A percentile compares a stretch with the other conserved stretches of the same genome.
Evolutionary conservation across 2,113 vertebrate genomes (phyloP).

Genomic region (Chaenocephalus aceratus): DNA sequence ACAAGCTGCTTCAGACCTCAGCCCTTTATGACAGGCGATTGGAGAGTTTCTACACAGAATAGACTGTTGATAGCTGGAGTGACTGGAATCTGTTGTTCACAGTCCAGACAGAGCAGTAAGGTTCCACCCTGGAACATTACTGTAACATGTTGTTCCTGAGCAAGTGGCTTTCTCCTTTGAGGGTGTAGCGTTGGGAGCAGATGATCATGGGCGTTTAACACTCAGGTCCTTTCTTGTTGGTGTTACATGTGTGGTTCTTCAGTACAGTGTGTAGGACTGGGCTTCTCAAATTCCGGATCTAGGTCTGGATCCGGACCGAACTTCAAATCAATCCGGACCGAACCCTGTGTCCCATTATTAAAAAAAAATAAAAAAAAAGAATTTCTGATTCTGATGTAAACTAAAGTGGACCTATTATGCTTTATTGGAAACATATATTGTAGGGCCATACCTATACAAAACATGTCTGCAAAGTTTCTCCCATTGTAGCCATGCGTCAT

Average conservation of each 20-base stretch:
- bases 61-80: constrained; percentile 15
- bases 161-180: not conserved
- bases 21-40: constrained; percentile 40
- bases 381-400: too few relatives aligned
- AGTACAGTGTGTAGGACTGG: not conserved
- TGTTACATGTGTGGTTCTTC: not conserved
- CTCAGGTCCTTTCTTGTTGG: not conserved
- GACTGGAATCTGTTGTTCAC: constrained; percentile 21
- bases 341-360: too few relatives aligned
- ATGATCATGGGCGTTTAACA: not conserved
- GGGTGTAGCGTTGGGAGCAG: too few relatives aligned
- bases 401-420: too few relatives aligned
- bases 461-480: too few relatives aligned
- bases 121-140: constrained; percentile 4
- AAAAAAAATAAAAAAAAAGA: too few relatives aligned
- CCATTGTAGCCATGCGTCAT: too few relatives aligned
- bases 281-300: too few relatives aligned
- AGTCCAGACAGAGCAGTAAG: constrained; percentile 10
- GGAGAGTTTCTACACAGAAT: constrained; percentile 20
- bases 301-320: too few relatives aligned
- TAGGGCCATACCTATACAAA: too few relatives aligned
- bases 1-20: not conserved
- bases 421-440: too few relatives aligned
- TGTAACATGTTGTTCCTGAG: not conserved
- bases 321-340: too few relatives aligned